Conservation (phyloP, 53 echinoderm and acorn worm genomes). For the Paelopatides confundens region DNA sequence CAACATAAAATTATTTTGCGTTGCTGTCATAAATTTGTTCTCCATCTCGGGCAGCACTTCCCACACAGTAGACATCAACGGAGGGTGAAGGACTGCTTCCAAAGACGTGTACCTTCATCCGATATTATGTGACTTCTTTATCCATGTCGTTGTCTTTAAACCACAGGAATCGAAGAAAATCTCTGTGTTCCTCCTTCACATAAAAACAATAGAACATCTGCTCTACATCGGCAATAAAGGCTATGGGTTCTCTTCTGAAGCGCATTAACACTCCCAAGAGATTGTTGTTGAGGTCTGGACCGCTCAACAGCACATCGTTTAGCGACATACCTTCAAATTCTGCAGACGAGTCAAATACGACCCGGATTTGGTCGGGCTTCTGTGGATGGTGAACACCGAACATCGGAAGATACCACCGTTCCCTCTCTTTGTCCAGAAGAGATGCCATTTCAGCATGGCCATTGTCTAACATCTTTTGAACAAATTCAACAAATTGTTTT, state of each 20-base stretch:
- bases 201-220: constrained; percentile 66
- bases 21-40: not conserved
- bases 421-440: constrained; percentile 38
- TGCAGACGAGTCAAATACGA: constrained; percentile 60
- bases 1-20: constrained; percentile 61
- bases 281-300: constrained; percentile 70
- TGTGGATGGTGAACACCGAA: constrained; percentile 64
- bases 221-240: constrained; percentile 41
- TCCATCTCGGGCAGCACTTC: constrained; percentile 41
- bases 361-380: constrained; percentile 56
- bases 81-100: constrained; percentile 66
- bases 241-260: constrained; percentile 62
- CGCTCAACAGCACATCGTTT: constrained; percentile 53
- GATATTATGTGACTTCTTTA: not conserved
- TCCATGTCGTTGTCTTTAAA: constrained; percentile 23
- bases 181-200: constrained; percentile 56
- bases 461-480: constrained; percentile 59
- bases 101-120: constrained; percentile 53
- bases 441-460: constrained; percentile 67
- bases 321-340: constrained; percentile 46
- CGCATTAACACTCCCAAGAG: constrained; percentile 61
- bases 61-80: constrained; percentile 42
- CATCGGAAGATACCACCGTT: constrained; percentile 56
- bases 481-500: constrained; percentile 59
- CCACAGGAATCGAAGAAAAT: constrained; percentile 68